These are phyloP conservation scores for Anableps anableps DNA, from an alignment of 2,797 vertebrate genomes.

Conservation along the genomic window DNA sequence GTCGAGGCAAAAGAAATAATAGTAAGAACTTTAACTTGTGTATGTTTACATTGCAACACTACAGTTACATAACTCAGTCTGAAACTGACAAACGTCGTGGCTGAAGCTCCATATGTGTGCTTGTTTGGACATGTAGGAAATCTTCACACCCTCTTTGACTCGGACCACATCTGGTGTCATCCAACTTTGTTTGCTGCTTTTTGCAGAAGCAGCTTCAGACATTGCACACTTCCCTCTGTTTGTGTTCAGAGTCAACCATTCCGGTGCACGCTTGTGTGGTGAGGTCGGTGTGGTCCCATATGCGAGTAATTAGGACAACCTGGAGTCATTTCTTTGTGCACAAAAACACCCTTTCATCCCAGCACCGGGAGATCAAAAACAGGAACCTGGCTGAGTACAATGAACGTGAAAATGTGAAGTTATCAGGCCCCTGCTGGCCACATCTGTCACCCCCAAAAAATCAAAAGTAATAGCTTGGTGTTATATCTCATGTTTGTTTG, in stretches of 20 bases:
- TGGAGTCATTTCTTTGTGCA: constrained; percentile 63
- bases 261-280: constrained; percentile 31
- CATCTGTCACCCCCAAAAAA: constrained; percentile 24
- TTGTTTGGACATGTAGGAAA: not conserved
- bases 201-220: constrained; percentile 4
- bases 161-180: constrained; percentile 12
- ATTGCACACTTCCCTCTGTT: constrained; percentile 20
- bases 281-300: constrained; percentile 52
- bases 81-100: constrained; percentile 14
- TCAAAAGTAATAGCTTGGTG: constrained; percentile 31
- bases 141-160: constrained; percentile 46
- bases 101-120: constrained; percentile 33
- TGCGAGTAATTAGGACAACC: constrained; percentile 74
- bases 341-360: constrained; percentile 59
- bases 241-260: constrained; percentile 20
- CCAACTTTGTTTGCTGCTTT: not conserved
- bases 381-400: constrained; percentile 45
- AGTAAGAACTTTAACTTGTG: not conserved
- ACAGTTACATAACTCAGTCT: not conserved
- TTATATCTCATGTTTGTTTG: constrained; percentile 40
- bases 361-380: constrained; percentile 57
- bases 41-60: constrained; percentile 23
- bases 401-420: constrained; percentile 55
- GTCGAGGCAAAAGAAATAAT: not conserved
- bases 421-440: constrained; percentile 8